Evolutionary conservation across 1,140 invertebrate genomes (phyloP), one percentile per base, ranked within the genome.

Genomic region (Meloidogyne chitwoodi): DNA sequence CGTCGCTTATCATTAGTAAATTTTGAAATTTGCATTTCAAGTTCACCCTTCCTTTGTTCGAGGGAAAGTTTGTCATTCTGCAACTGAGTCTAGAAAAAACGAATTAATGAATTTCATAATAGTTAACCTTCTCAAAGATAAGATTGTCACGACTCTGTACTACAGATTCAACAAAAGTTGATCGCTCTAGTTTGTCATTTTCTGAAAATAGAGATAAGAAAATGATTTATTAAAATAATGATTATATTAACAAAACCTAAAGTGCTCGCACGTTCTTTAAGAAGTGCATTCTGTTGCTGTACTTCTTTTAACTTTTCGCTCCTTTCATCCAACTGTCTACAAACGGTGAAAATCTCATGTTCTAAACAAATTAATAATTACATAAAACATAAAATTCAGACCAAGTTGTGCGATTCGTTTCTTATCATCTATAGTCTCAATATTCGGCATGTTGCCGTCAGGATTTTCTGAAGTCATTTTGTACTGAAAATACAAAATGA

Each of bases 291-390:
- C 16, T 76, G 75, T n/a, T 76, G 27, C 22, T 62, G 38, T 6
- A 26, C 6, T 62, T 76, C 69, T 11, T 63, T 71, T 29, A 68
- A 34, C 26, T 73, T 31, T 16, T 69, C 63, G 22, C 44, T 74
- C 22, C 22, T 72, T 64, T 76, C 75, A 29, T 76, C 75, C 29
- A 76, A 41, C 26, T 76, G 75, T 22, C 74, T 76, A 44, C 48
- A 31, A 22, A 76, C 75, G 0, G 75, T 56, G 29, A 67, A 69
- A 24, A 76, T 70, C 27, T 74, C 64, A 34, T 76, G 75, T 41
- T 76, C 75, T 76, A 38, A 74, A 74, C 63, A 16, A 14, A 27
- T 38, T 19, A 63, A n/a, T 73, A 6, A 6, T 5, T 12, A 70
- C 0, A 16, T n/a, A 5, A 14, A 29, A 31, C 19, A 31, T 6